Base-by-base conservation (phyloP, 1,140 invertebrate species). In the Drosophila grimshawi region DNA sequence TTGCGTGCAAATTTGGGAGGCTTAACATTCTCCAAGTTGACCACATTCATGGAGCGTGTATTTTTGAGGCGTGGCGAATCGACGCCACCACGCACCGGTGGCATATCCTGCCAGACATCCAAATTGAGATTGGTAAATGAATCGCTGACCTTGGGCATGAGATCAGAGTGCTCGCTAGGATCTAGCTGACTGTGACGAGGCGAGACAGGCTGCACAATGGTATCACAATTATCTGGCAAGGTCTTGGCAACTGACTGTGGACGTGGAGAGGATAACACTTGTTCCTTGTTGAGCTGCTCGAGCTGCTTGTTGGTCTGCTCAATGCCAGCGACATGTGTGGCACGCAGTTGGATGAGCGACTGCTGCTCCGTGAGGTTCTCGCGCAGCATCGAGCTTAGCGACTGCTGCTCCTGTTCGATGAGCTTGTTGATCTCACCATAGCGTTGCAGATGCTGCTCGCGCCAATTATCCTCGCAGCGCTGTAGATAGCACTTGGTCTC, bases 281-380 rank as follows among this genome's bases (percentile, higher is more conserved):
- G 59, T 52, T 93, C 83, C 43, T 90, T 75, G 66, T 86, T 91
- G n/a, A 93, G 69, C 10, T 78, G 61, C 63, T 92, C 77, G 49
- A 94, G 65, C 59, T 93, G 92, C 11, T 92, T 80, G 74, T 93
- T 92, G 56, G 92, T 92, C 67, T 92, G 83, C 69, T 94, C 93
- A 64, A 94, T 92, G 19, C 78, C 80, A 27, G 81, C 62, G 0
- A 93, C 46, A 65, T 93, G 92, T 32, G 91, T 82, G 61, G 92
- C 86, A 1, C 93, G 83, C 66, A 94, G 80, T 27, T 91, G 76
- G 0, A 93, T 55, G 6, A 93, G 59, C 3, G 91, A 59, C 60
- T 90, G 78, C 67, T 94, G 93, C 51, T 91, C 81, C 6, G 79
- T 37, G n/a, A 92, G 69, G 49, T 93, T 93, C 61, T 90, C 78